Evolutionary conservation across 1,140 invertebrate species (phyloP).

Genomic region (Aphaenogaster ashmeadi): DNA sequence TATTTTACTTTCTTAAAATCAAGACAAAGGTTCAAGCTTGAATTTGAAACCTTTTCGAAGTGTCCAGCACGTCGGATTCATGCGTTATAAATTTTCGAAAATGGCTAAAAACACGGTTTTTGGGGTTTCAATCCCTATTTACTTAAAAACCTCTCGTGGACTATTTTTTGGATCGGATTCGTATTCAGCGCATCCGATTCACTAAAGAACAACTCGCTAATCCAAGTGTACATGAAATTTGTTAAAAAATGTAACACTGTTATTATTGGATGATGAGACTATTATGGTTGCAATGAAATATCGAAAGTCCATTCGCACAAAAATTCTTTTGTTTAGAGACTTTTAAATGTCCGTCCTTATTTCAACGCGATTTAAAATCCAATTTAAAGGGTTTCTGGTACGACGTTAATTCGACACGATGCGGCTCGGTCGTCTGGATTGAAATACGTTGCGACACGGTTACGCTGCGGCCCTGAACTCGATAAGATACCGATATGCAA

Average conservation of each 20-base stretch:
- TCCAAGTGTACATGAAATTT: too few species aligned
- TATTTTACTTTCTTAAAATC: too few species aligned
- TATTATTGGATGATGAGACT: neutral
- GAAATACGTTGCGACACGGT: conserved; percentile 28
- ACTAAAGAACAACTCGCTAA: too few species aligned
- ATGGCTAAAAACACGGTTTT: too few species aligned
- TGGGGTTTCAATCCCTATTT: too few species aligned
- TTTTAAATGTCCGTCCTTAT: neutral
- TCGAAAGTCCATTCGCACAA: neutral
- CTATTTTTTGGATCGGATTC: too few species aligned
- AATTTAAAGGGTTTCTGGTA: conserved; percentile 14
- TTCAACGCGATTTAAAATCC: neutral
- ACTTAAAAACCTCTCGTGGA: too few species aligned
- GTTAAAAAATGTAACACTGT: neutral
- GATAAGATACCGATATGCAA: conserved; percentile 42
- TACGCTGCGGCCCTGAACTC: conserved; percentile 49
- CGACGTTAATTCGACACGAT: neutral
- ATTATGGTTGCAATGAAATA: neutral
- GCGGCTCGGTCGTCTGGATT: neutral
- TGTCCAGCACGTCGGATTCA: too few species aligned
- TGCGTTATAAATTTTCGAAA: too few species aligned
- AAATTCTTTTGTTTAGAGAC: neutral
- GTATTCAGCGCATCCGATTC: too few species aligned
- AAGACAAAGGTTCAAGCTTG: too few species aligned
- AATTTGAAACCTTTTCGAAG: too few species aligned